Evolutionary conservation across 1,140 invertebrate species (phyloP).

Genomic region (Dreissena rostriformis): DNA sequence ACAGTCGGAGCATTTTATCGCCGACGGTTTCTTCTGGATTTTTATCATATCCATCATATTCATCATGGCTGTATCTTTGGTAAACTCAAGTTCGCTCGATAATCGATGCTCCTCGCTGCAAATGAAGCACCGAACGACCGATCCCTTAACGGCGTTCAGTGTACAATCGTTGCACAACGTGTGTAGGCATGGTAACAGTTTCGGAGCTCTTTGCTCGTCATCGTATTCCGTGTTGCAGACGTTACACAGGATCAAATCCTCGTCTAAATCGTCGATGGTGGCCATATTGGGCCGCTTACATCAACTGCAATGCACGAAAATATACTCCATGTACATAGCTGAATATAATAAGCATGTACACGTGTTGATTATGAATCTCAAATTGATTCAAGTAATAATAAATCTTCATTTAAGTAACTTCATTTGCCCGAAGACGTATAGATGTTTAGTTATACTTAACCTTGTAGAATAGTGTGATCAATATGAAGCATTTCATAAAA

Average conservation of each 20-base stretch:
- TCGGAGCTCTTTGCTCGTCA: slow-evolving; percentile 45
- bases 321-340: neutral
- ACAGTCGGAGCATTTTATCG: slow-evolving; percentile 50
- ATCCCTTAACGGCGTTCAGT: slow-evolving; percentile 38
- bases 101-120: slow-evolving; percentile 38
- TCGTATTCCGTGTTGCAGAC: slow-evolving; percentile 53
- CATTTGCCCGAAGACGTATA: too few relatives aligned
- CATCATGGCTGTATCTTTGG: slow-evolving; percentile 40
- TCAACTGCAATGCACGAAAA: neutral
- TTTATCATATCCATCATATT: slow-evolving; percentile 56
- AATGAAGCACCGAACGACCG: slow-evolving; percentile 17
- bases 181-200: slow-evolving; percentile 49
- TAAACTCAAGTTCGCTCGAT: slow-evolving; percentile 34
- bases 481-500: too few relatives aligned
- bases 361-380: too few relatives aligned
- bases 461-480: too few relatives aligned
- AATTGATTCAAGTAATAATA: too few relatives aligned
- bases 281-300: slow-evolving; percentile 25
- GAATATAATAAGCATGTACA: too few relatives aligned
- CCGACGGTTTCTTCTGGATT: slow-evolving; percentile 42
- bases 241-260: slow-evolving; percentile 47
- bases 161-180: slow-evolving; percentile 53
- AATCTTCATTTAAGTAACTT: too few relatives aligned
- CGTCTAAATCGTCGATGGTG: slow-evolving; percentile 48
- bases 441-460: too few relatives aligned